A percentile compares a stretch with the other conserved stretches of the same genome.
These are phyloP conservation scores for Anser brachyrhynchus DNA, from an alignment of 2,113 vertebrate genomes.

Conservation along the genomic window DNA sequence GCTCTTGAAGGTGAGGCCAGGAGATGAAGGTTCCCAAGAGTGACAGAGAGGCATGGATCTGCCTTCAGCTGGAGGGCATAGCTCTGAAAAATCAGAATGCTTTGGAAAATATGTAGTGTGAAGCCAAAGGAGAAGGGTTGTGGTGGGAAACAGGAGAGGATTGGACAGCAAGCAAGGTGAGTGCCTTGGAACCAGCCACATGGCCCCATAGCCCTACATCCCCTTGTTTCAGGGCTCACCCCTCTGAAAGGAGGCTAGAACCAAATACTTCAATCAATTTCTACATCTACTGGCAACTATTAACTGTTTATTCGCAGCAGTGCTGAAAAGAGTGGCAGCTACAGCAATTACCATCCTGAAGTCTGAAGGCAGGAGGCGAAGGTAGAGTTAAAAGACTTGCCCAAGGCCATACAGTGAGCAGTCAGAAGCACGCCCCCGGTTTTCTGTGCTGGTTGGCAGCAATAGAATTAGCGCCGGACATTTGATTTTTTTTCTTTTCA, in stretches of 20 bases:
- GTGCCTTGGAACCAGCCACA: background rate
- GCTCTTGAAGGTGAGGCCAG: background rate
- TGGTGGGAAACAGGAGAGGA: background rate
- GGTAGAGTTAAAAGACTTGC: background rate
- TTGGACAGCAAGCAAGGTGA: background rate
- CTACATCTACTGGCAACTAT: background rate
- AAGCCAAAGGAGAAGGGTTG: background rate
- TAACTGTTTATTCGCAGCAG: background rate
- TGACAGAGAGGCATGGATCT: background rate
- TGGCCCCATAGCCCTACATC: background rate
- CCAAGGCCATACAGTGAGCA: background rate
- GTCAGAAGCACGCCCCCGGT: background rate
- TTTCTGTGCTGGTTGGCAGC: background rate
- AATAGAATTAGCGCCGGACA: background rate
- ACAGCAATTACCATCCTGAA: background rate
- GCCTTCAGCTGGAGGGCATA: background rate
- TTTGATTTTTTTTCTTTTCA: slow-evolving; percentile 22
- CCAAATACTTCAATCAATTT: background rate
- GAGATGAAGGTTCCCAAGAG: background rate
- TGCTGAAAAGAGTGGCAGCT: background rate
- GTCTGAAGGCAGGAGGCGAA: background rate
- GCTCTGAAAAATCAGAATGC: background rate
- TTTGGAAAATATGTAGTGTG: background rate
- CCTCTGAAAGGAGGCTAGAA: background rate
- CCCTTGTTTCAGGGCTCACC: background rate